These are phyloP conservation scores for Delphinapterus leucas DNA, from an alignment of 2,113 vertebrate species.

Conservation along the genomic window DNA sequence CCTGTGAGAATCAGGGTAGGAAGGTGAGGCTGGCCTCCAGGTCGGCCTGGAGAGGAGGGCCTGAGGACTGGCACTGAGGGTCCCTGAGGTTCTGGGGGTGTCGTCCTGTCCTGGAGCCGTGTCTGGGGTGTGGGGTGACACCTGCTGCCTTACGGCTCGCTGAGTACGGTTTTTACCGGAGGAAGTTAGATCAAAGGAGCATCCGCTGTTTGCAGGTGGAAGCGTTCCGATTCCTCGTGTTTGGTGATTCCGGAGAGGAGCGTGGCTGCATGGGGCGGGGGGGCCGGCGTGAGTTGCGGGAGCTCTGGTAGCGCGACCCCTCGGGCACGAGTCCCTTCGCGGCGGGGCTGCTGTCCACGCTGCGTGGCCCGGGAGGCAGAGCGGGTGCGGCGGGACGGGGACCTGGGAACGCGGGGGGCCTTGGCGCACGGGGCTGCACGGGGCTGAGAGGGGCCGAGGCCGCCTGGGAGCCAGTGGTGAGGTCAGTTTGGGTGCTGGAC, in stretches of 20 bases:
- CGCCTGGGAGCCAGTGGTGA: neutral
- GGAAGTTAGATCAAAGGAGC: neutral
- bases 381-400: neutral
- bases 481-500: neutral
- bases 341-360: neutral
- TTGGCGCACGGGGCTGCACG: neutral
- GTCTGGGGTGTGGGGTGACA: neutral
- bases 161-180: rapidly evolving
- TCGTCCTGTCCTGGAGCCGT: neutral
- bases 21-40: neutral
- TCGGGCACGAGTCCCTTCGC: neutral
- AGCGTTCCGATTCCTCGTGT: rapidly evolving
- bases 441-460: neutral
- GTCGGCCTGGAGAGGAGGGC: neutral
- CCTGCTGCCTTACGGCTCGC: rapidly evolving
- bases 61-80: neutral
- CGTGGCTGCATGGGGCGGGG: rapidly evolving
- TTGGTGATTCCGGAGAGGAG: neutral
- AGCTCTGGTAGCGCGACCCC: neutral
- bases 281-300: rapidly evolving
- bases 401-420: neutral
- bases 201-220: rapidly evolving
- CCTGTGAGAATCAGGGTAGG: neutral
- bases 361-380: too few relatives aligned
- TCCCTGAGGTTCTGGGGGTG: neutral